Percentiles rank a stretch among this genome's conserved stretches.
These are phyloP conservation scores for Anomalospiza imberbis DNA, from an alignment of 2,797 vertebrate species.

Conservation along the genomic window DNA sequence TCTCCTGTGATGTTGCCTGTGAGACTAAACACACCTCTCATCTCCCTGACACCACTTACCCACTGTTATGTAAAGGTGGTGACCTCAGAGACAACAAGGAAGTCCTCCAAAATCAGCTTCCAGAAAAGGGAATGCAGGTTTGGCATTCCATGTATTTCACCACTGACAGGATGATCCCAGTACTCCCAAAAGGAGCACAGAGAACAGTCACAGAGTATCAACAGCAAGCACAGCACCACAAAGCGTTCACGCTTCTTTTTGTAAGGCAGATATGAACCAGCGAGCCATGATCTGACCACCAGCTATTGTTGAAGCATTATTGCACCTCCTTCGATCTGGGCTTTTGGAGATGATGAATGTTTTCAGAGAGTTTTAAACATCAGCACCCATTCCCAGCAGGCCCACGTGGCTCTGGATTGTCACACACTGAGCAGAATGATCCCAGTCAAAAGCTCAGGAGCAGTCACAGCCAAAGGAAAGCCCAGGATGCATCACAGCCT, in stretches of 20 bases:
- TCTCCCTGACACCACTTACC: neutral
- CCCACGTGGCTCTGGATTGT: fast-evolving
- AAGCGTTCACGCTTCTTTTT: neutral
- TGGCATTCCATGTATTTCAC: neutral
- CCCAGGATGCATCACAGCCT: neutral
- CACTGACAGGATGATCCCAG: neutral
- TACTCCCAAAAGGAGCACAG: neutral
- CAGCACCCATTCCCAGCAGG: neutral
- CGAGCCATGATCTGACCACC: neutral
- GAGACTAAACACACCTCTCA: neutral
- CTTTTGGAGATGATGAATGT: neutral
- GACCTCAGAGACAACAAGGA: neutral
- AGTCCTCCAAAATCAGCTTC: neutral
- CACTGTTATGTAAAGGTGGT: neutral
- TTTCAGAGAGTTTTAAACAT: neutral
- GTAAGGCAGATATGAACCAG: fast-evolving
- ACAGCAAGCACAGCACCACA: neutral
- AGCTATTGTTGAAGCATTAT: fast-evolving
- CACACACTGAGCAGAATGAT: fast-evolving
- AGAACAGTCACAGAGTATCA: fast-evolving
- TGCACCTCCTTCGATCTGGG: too few species aligned
- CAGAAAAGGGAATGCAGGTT: neutral
- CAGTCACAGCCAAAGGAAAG: neutral
- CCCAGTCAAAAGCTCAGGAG: neutral
- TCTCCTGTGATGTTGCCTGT: neutral